A percentile compares a stretch with the other conserved stretches of the same genome.
Evolutionary conservation across 2,797 vertebrate genomes (phyloP).

Genomic region (Pogonophryne albipinna): DNA sequence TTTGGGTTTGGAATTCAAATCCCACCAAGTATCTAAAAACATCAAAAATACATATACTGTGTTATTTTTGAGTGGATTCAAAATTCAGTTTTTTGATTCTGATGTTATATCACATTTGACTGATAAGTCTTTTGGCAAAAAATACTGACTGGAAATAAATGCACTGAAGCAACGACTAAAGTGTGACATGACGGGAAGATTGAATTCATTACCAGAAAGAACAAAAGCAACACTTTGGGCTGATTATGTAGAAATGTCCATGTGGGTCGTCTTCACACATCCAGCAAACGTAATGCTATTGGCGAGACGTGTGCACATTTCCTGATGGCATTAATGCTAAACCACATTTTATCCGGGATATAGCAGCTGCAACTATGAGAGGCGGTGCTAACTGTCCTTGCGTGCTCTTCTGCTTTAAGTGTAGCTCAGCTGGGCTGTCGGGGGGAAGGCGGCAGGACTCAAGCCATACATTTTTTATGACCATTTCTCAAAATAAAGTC

Average conservation of each 20-base stretch:
- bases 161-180: slow-evolving; percentile 47
- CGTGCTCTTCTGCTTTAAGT: slow-evolving; percentile 64
- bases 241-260: slow-evolving; percentile 46
- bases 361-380: slow-evolving; percentile 57
- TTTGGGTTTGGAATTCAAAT: neutral
- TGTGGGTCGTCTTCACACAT: slow-evolving; percentile 23
- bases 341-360: slow-evolving; percentile 39
- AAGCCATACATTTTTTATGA: slow-evolving; percentile 78
- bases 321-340: slow-evolving; percentile 48
- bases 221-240: slow-evolving; percentile 62
- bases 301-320: slow-evolving; percentile 35
- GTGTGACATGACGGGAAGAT: slow-evolving; percentile 50
- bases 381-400: slow-evolving; percentile 59
- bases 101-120: slow-evolving; percentile 39
- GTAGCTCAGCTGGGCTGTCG: slow-evolving; percentile 55
- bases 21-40: neutral
- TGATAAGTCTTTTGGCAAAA: slow-evolving; percentile 47
- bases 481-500: slow-evolving; percentile 74
- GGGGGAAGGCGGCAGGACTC: slow-evolving; percentile 56
- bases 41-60: slow-evolving; percentile 1
- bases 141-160: slow-evolving; percentile 48
- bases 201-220: slow-evolving; percentile 58
- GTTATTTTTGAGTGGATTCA: neutral
- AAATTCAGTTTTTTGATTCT: neutral
- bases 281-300: neutral